These are phyloP conservation scores for Argynnis bischoffii DNA, from an alignment of 2,888 invertebrate species.

Conservation along the genomic window DNA sequence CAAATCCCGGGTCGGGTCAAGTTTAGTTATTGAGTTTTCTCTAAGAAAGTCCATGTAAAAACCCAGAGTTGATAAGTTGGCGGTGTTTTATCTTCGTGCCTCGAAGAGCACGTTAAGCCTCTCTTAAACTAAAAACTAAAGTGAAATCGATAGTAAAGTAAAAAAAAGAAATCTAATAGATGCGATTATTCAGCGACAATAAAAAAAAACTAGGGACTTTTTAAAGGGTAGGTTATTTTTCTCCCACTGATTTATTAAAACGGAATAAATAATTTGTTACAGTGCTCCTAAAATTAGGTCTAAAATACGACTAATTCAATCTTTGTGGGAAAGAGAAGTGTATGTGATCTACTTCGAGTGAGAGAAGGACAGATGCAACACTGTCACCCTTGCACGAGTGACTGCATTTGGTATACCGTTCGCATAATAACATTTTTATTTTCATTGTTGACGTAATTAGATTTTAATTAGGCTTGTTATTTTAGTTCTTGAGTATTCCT, in stretches of 20 bases:
- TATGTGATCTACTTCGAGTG: conserved; percentile 36
- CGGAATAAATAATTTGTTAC: conserved; percentile 43
- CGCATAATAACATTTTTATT: conserved; percentile 44
- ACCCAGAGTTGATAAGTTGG: too few relatives aligned
- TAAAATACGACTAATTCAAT: conserved; percentile 43
- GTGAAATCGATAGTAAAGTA: too few relatives aligned
- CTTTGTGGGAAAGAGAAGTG: conserved; percentile 46
- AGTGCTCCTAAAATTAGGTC: conserved; percentile 40
- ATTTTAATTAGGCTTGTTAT: background rate
- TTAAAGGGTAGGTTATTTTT: conserved; percentile 14
- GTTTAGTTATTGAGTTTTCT: too few relatives aligned
- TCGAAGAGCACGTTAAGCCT: too few relatives aligned
- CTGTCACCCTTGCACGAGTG: conserved; percentile 64
- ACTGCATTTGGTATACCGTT: conserved; percentile 65
- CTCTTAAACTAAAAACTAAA: too few relatives aligned
- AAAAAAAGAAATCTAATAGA: too few relatives aligned
- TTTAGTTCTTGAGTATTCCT: too few relatives aligned
- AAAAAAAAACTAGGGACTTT: background rate
- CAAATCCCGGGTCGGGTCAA: too few relatives aligned
- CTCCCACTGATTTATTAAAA: conserved; percentile 30
- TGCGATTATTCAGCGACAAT: too few relatives aligned
- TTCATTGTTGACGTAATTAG: background rate
- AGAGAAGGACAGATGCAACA: conserved; percentile 49
- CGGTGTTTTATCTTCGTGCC: too few relatives aligned
- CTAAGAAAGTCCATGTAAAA: too few relatives aligned